These are phyloP conservation scores for Hydractinia echinata DNA, from an alignment of 30 jellyfish, hydroid and myxozoan genomes.

Conservation along the genomic window DNA sequence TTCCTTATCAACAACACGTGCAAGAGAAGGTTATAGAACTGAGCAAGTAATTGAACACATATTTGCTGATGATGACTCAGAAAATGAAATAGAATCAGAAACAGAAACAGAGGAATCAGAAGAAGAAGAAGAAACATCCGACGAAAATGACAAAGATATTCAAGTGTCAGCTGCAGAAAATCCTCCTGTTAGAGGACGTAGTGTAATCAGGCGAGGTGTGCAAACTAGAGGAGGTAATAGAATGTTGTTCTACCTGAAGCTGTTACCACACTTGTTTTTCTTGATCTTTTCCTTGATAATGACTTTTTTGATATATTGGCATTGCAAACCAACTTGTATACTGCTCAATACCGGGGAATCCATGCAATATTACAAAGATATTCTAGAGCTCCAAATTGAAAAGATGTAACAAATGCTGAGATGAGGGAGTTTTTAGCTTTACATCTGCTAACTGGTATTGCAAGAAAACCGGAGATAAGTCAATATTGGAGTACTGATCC, in stretches of 20 bases:
- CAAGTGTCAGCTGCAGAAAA: constrained; percentile 14
- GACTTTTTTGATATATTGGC: not conserved
- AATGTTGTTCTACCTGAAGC: constrained; percentile 12
- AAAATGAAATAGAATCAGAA: not conserved
- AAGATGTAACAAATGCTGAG: constrained; percentile 17
- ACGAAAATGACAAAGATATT: too few relatives aligned
- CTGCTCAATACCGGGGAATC: constrained; percentile 8
- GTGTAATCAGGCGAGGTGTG: constrained; percentile 5
- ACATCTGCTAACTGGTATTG: not conserved
- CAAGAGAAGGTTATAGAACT: too few relatives aligned
- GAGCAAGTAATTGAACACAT: not conserved
- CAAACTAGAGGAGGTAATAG: not conserved
- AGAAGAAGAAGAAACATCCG: too few relatives aligned
- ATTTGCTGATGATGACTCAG: constrained; percentile 1
- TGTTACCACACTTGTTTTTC: not conserved
- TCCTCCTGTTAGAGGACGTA: constrained; percentile 8
- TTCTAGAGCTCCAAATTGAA: constrained; percentile 23
- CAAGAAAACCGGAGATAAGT: not conserved
- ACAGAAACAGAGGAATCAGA: too few relatives aligned
- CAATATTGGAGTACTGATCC: constrained; percentile 15
- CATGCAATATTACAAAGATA: constrained; percentile 8
- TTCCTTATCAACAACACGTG: too few relatives aligned
- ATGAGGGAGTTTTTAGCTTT: constrained; percentile 5
- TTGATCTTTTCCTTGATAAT: constrained; percentile 1
- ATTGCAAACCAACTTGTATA: not conserved